Evolutionary conservation across 2,113 vertebrate genomes (phyloP).

Genomic region (Osmerus mordax): DNA sequence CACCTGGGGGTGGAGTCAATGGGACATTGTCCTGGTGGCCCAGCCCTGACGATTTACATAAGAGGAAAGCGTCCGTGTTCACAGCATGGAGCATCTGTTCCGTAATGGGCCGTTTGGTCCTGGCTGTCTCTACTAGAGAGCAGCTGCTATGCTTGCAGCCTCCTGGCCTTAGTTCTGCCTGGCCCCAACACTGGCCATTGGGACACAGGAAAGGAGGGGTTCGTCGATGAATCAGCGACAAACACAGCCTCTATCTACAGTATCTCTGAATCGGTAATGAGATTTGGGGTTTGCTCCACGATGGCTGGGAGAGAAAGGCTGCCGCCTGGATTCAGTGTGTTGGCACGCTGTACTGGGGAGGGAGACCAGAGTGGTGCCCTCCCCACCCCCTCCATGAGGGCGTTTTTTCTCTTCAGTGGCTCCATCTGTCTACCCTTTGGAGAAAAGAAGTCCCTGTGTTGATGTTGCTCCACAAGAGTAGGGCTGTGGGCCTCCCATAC

Average conservation of each 20-base stretch:
- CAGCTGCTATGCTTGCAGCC: slow-evolving; percentile 40
- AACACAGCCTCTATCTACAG: slow-evolving; percentile 28
- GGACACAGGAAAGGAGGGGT: slow-evolving; percentile 36
- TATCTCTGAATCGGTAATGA: slow-evolving; percentile 39
- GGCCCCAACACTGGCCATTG: slow-evolving; percentile 30
- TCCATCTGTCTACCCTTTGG: slow-evolving; percentile 42
- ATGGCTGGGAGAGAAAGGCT: slow-evolving; percentile 45
- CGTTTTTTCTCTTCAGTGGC: slow-evolving; percentile 38
- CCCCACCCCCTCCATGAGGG: slow-evolving; percentile 32
- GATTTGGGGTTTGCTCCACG: slow-evolving; percentile 49
- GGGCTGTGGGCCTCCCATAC: slow-evolving; percentile 3
- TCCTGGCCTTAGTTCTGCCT: slow-evolving; percentile 39
- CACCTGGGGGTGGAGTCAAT: background rate
- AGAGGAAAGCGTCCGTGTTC: slow-evolving; percentile 14
- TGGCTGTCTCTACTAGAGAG: slow-evolving; percentile 24
- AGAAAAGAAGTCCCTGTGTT: slow-evolving; percentile 22
- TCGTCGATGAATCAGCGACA: slow-evolving; percentile 53
- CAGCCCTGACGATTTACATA: slow-evolving; percentile 14
- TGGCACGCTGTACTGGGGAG: slow-evolving; percentile 32
- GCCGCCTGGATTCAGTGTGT: slow-evolving; percentile 40
- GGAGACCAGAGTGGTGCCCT: slow-evolving; percentile 36
- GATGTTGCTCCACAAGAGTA: slow-evolving; percentile 20
- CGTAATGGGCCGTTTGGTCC: slow-evolving; percentile 23
- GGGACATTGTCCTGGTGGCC: background rate
- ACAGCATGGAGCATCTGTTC: slow-evolving; percentile 3